A percentile compares a stretch with the other conserved stretches of the same genome.
These are phyloP conservation scores for Aplysia californica DNA, from an alignment of 1,140 invertebrate genomes.

Conservation along the genomic window DNA sequence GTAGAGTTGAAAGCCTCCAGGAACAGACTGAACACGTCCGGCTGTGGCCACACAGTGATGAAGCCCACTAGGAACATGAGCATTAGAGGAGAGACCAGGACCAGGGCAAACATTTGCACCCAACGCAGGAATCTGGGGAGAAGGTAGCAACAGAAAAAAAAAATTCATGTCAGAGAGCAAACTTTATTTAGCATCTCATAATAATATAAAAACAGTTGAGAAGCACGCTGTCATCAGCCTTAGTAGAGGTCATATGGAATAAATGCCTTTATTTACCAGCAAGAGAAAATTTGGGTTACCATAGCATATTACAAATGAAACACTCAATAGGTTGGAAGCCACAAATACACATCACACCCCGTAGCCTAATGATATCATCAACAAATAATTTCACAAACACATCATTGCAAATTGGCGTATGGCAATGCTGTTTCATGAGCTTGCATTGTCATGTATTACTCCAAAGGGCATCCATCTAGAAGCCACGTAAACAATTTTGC, in stretches of 20 bases:
- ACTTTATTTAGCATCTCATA: not conserved
- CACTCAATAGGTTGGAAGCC: no score
- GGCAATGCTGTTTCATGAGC: no score
- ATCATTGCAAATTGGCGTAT: no score
- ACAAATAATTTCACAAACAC: no score
- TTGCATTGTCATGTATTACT: no score
- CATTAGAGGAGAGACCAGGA: conserved; percentile 54
- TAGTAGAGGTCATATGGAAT: not conserved
- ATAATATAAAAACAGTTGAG: no score
- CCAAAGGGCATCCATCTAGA: no score
- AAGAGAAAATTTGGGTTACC: not conserved
- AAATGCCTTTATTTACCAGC: not conserved
- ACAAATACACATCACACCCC: no score
- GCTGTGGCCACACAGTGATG: conserved; percentile 27
- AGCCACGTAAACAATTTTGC: no score
- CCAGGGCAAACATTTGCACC: conserved; percentile 49
- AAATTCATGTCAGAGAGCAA: not conserved
- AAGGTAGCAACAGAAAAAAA: not conserved
- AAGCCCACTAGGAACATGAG: conserved; percentile 50
- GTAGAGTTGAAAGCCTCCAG: conserved; percentile 38
- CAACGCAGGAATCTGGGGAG: conserved; percentile 39
- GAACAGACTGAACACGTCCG: conserved; percentile 36
- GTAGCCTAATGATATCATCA: no score
- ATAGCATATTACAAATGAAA: not conserved
- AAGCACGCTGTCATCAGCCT: not conserved